Evolutionary conservation across 2,113 vertebrate species (phyloP), one percentile per base, ranked within the genome.

Genomic region (Prionailurus viverrinus): DNA sequence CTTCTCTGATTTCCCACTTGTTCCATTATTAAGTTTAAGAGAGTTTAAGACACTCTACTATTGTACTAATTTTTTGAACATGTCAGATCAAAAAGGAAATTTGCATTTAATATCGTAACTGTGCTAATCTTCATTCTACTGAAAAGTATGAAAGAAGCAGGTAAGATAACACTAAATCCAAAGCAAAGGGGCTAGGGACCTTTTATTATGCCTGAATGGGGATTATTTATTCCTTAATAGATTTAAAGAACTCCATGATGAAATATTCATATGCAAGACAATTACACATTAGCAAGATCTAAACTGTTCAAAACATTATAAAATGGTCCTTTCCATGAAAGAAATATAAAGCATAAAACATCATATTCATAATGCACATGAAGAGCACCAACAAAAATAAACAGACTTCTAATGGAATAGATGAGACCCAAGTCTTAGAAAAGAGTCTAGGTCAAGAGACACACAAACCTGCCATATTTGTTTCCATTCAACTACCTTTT

Each of bases 1-100:
- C 53, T 95, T 96, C 80, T 97, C 68, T 66, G 68, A 87, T 86
- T 94, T 97, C 82, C 81, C 78, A 96, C 81, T 83, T 91, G 48
- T 55, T 94, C 78, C 86, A 94, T 69, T 96, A 95, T 82, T 93
- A 96, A 94, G 81, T 92, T 94, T 92, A 92, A 86, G 55, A 48
- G 18, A 94, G 61, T 36, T 61, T 61, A 61, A 61, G 58, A 81
- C 83, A 92, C 65, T 85, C 53, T 69, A 82, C 83, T 81, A 83
- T 31, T 94, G 66, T 65, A 93, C 19, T 73, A 91, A 79, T 79
- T 97, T 89, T 12, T 12, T 93, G 85, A 97, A 83, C 79, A 96
- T 83, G 48, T 96, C 97, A 94, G 45, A 93, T 96, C 81, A 83
- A 63, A 96, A 96, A 81, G 41, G 31, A 97, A 93, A 96, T 96